Evolutionary conservation across 2,888 invertebrate genomes (phyloP), one percentile per base, ranked within the genome.

Genomic region (Myathropa florea): DNA sequence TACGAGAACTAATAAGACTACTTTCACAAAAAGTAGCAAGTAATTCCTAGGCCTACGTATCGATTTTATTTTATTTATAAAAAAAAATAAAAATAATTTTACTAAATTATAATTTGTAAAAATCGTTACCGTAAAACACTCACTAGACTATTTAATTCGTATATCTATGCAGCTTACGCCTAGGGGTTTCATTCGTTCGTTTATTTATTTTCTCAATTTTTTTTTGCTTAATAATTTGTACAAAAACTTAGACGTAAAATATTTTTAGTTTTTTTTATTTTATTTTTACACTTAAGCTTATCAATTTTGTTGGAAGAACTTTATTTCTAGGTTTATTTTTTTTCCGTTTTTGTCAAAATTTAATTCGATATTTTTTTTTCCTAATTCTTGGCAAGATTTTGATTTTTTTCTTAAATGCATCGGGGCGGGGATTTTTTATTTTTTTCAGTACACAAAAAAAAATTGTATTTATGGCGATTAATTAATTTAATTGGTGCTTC

Each of bases 11-110:
- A 88, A 87, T 88, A 85, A 85, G 30, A 87, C 87, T 85, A 88
- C 88, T 88, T 88, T 88, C 80, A 88, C 88, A 88, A 88, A 88
- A 88, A 88, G 82, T 86, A 88, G 87, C 53, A 81, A 21, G 23
- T 59, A 76, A 23, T 30, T 80, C 71, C 63, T 76, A 82, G 12
- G 2, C 12, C 39, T 61, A 71, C 46, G 2, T 18, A 46, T 46
- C 46, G 46, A 30, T 26, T 61, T 59, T 46, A 53, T 60, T 79
- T 57, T 61, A 68, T 59, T 23, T 64, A 64, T 28, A 55, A 30
- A 55, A 75, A 63, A 83, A 73, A 70, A 87, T 76, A 82, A 57
- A 12, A 57, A 86, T 78, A 87, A 87, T 87, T 87, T 87, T 63
- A 79, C 79, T 87, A 83, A 75, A 80, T 80, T 67, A 84, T 76